Evolutionary conservation across 2,888 invertebrate species (phyloP), one percentile per base, ranked within the genome.

Genomic region (Pseudococcus longispinus): DNA sequence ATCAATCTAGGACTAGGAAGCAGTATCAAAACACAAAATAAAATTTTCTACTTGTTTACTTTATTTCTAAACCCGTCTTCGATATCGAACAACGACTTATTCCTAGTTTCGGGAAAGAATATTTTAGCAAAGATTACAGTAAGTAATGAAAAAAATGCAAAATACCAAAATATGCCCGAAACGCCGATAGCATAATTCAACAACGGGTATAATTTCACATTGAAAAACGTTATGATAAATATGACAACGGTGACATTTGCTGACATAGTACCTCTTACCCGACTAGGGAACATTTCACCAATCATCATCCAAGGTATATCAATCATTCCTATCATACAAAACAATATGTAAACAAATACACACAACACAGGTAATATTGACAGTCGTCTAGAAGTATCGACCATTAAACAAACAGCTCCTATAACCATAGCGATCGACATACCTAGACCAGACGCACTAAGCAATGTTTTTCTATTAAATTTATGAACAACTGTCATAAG

Each of bases 241-340:
- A 93, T 95, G 85, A 95, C 92, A 87, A 94, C 94, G 0, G 94
- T 93, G 0, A 94, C 94, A 0, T 94, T 91, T 0, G 95, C 95
- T 0, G 94, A 93, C 92, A 94, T 93, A 0, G 94, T 92, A 0
- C 94, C 94, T 89, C 95, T 91, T 1, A 94, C 94, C 88, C 93
- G 92, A 88, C 94, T 91, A 1, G 95, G 94, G 89, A 94, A 95
- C 70, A 95, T 90, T 89, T 95, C 95, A 0, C 94, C 94, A 0
- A 93, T 94, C 93, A 95, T 93, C 42, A 95, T 93, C 94, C 94
- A 95, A 0, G 95, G 95, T 3, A 95, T 91, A 37, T 95, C 95
- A 0, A 95, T 90, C 90, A 94, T 94, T 0, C 95, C 95, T 0
- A 94, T 92, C 95, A 95, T 95, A 88, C 94, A 94, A 89, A 94